A percentile compares a stretch with the other conserved stretches of the same genome.
Evolutionary conservation across 2,888 invertebrate species (phyloP).

Genomic region (Phrixothrix hirtus): DNA sequence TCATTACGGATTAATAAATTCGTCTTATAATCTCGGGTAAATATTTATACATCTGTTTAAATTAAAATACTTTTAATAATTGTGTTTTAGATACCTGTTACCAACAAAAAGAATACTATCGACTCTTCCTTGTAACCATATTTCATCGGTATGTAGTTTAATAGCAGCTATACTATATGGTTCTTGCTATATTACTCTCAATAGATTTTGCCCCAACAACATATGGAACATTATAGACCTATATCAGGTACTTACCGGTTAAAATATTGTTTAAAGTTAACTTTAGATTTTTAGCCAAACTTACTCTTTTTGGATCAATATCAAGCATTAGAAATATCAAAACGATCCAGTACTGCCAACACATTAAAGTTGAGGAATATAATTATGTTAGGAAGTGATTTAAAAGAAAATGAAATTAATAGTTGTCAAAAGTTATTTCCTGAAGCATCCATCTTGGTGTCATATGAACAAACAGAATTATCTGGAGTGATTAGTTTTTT

Average conservation of each 20-base stretch:
- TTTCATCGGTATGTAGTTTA: background rate
- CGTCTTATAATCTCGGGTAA: background rate
- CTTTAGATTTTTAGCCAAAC: background rate
- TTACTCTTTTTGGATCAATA: background rate
- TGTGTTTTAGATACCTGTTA: background rate
- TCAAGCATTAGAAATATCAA: background rate
- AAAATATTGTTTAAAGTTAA: background rate
- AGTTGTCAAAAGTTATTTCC: background rate
- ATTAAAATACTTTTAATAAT: too few species aligned
- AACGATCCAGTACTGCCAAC: background rate
- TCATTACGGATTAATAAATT: background rate
- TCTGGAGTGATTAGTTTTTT: background rate
- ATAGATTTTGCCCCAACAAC: background rate
- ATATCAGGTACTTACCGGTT: background rate
- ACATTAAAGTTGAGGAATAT: background rate
- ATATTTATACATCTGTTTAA: too few species aligned
- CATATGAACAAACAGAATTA: slow-evolving; percentile 3
- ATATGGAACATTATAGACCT: background rate
- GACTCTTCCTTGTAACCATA: background rate
- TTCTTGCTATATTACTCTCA: background rate
- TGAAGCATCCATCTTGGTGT: background rate
- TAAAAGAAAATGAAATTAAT: background rate
- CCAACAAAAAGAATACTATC: background rate
- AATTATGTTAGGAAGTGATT: background rate
- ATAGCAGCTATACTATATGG: background rate